phyloP scores from a whole-genome alignment of 53 echinoderm and acorn worm species.

The Luidia sarsii region DNA sequence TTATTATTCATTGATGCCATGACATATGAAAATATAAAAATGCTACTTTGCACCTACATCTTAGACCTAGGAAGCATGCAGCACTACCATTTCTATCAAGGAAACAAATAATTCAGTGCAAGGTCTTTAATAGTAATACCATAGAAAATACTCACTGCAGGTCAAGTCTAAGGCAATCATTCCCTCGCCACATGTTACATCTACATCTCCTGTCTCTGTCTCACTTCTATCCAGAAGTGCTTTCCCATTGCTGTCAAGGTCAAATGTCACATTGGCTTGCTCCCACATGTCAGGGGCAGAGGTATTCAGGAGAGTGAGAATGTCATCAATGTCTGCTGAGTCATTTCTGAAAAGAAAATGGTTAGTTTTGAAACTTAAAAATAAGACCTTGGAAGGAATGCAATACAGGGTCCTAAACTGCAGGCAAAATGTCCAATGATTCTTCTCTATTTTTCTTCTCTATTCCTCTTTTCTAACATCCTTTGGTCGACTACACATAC shows the following conservation, averaged over 20 bases:
- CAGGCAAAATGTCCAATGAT: too few species aligned
- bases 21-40: too few species aligned
- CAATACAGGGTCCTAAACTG: too few species aligned
- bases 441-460: too few species aligned
- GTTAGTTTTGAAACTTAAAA: not conserved
- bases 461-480: too few species aligned
- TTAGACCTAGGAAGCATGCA: too few species aligned
- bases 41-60: too few species aligned
- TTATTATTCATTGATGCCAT: too few species aligned
- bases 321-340: conserved; percentile 9
- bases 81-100: too few species aligned
- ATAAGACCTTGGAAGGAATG: too few species aligned
- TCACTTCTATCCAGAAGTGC: conserved; percentile 20
- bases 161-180: conserved; percentile 9
- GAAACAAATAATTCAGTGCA: too few species aligned
- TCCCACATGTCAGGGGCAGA: conserved; percentile 35
- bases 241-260: conserved; percentile 14
- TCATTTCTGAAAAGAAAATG: conserved; percentile 7
- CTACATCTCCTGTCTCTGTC: conserved; percentile 22
- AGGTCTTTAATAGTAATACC: too few species aligned
- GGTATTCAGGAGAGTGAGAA: conserved; percentile 15
- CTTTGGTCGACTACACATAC: not conserved
- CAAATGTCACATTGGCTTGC: conserved; percentile 2
- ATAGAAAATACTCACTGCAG: conserved; percentile 69
- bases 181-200: conserved; percentile 19